phyloP scores from a whole-genome alignment of 2,888 invertebrate species.

The Octodonta nipae region DNA sequence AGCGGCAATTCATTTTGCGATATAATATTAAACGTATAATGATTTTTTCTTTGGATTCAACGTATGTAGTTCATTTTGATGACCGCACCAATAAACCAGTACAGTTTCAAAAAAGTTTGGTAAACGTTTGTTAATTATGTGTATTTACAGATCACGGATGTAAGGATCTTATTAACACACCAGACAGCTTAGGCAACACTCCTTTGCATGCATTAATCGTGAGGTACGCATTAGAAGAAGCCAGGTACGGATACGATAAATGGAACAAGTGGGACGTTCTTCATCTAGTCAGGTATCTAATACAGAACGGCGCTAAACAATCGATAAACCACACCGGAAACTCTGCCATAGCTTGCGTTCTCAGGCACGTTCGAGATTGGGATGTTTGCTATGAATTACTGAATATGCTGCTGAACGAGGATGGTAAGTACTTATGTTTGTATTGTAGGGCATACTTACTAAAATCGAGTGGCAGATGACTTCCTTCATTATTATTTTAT shows the following conservation, averaged over 20 bases:
- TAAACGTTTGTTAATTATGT: too few species aligned
- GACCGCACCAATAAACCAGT: too few species aligned
- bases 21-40: too few species aligned
- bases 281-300: conserved; percentile 47
- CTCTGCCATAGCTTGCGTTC: conserved; percentile 55
- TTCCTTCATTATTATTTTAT: too few species aligned
- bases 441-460: not conserved
- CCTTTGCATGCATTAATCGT: conserved; percentile 55
- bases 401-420: conserved; percentile 45
- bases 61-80: too few species aligned
- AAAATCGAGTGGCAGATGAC: too few species aligned
- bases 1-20: too few species aligned
- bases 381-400: conserved; percentile 48
- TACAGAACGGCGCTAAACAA: conserved; percentile 51
- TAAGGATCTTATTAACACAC: conserved; percentile 56
- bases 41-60: too few species aligned
- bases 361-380: conserved; percentile 58
- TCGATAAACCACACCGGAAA: conserved; percentile 58
- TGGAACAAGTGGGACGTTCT: conserved; percentile 66
- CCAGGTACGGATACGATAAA: conserved; percentile 50
- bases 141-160: conserved; percentile 52
- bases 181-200: conserved; percentile 60
- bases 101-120: too few species aligned
- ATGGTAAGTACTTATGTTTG: conserved; percentile 40
- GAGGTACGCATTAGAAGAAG: conserved; percentile 56